phyloP scores from a whole-genome alignment of 2,797 vertebrate genomes.

The Uromys caudimaculatus region DNA sequence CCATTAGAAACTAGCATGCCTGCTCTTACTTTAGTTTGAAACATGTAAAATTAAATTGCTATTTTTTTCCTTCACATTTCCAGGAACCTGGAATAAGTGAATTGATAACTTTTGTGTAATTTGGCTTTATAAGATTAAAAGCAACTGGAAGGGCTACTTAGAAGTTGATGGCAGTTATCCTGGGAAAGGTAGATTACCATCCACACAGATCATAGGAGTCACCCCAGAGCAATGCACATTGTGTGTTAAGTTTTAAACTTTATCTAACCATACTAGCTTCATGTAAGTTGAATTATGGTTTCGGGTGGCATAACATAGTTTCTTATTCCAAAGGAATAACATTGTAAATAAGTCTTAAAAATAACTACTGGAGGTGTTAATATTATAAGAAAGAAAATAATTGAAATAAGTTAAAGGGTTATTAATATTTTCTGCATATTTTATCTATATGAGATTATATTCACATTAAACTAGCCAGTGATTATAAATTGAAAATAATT shows the following conservation, averaged over 20 bases:
- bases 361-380: neutral
- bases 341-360: neutral
- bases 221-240: neutral
- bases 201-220: neutral
- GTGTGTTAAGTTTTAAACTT: neutral
- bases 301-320: neutral
- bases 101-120: neutral
- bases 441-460: neutral
- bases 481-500: conserved; percentile 19
- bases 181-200: neutral
- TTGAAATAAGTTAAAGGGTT: neutral
- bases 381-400: neutral
- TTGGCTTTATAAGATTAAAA: neutral
- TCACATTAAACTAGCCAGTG: neutral
- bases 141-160: neutral
- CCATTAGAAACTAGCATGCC: neutral
- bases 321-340: neutral
- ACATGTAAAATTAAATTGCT: neutral
- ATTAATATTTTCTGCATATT: neutral
- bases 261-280: neutral
- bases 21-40: neutral
- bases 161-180: neutral
- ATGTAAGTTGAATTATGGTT: neutral
- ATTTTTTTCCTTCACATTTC: neutral
- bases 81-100: neutral